Percentiles rank a stretch among this genome's conserved stretches.
Conservation (phyloP, 1,140 invertebrate genomes). For the Ceratitis capitata region DNA sequence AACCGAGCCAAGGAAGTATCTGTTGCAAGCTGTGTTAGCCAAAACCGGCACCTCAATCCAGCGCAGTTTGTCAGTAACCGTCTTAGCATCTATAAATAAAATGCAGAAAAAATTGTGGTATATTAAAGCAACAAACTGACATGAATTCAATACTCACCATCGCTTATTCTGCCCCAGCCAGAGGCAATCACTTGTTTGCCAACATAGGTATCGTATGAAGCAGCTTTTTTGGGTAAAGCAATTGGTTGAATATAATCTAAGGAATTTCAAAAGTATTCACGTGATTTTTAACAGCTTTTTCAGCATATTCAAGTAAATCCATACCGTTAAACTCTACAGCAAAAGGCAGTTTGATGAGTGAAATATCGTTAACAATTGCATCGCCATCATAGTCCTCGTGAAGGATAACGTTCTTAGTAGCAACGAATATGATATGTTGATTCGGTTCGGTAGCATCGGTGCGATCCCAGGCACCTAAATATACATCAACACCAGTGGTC, state of each 20-base stretch:
- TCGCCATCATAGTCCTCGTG: conserved; percentile 50
- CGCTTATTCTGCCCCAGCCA: conserved; percentile 65
- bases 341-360: conserved; percentile 63
- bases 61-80: conserved; percentile 46
- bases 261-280: conserved; percentile 55
- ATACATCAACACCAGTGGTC: not conserved
- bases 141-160: too few species aligned
- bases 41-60: conserved; percentile 53
- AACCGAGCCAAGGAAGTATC: conserved; percentile 47
- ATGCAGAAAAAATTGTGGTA: not conserved
- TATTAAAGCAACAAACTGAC: too few species aligned
- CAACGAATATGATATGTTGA: conserved; percentile 50
- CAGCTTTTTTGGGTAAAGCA: conserved; percentile 54
- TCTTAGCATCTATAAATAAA: not conserved
- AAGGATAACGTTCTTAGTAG: conserved; percentile 46
- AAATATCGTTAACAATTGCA: conserved; percentile 61
- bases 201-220: conserved; percentile 54
- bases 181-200: conserved; percentile 57
- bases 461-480: not conserved
- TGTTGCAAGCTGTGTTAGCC: conserved; percentile 48
- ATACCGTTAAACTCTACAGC: conserved; percentile 55
- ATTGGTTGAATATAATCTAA: conserved; percentile 60
- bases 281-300: conserved; percentile 65
- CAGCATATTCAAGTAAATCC: conserved; percentile 40
- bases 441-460: conserved; percentile 48